Evolutionary conservation across 2,888 invertebrate genomes (phyloP).

Genomic region (Sipunculus nudus): DNA sequence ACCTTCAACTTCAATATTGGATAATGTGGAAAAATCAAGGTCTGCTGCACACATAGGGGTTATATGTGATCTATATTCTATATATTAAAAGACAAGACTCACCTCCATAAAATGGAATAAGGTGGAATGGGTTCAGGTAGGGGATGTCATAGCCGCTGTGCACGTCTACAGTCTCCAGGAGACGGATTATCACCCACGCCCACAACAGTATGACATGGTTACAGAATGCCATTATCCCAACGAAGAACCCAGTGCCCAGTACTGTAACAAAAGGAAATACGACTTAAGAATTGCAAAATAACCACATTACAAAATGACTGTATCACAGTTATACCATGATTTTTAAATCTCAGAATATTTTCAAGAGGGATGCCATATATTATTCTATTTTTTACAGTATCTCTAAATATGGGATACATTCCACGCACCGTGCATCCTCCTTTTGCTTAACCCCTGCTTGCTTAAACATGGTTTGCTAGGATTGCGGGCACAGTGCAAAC

Average conservation of each 20-base stretch:
- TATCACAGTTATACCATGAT: background rate
- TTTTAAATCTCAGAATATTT: too few relatives aligned
- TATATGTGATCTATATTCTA: too few relatives aligned
- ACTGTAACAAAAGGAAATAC: slow-evolving; percentile 43
- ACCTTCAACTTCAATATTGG: too few relatives aligned
- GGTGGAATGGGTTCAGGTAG: slow-evolving; percentile 53
- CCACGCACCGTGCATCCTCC: too few relatives aligned
- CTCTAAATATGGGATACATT: too few relatives aligned
- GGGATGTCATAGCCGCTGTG: slow-evolving; percentile 60
- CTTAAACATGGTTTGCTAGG: too few relatives aligned
- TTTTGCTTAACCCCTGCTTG: too few relatives aligned
- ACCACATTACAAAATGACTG: background rate
- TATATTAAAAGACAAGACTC: slow-evolving; percentile 18
- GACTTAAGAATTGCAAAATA: background rate
- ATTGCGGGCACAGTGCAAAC: too few relatives aligned
- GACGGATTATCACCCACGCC: slow-evolving; percentile 53
- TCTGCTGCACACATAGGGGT: background rate
- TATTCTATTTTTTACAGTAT: too few relatives aligned
- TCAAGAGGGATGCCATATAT: too few relatives aligned
- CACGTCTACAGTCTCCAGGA: slow-evolving; percentile 60
- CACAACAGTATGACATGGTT: slow-evolving; percentile 55
- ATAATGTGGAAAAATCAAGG: background rate
- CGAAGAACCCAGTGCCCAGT: slow-evolving; percentile 56
- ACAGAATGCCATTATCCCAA: slow-evolving; percentile 50
- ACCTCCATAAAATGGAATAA: slow-evolving; percentile 60